These are phyloP conservation scores for Hydrophis major DNA, from an alignment of 2,797 vertebrate genomes.

Conservation along the genomic window DNA sequence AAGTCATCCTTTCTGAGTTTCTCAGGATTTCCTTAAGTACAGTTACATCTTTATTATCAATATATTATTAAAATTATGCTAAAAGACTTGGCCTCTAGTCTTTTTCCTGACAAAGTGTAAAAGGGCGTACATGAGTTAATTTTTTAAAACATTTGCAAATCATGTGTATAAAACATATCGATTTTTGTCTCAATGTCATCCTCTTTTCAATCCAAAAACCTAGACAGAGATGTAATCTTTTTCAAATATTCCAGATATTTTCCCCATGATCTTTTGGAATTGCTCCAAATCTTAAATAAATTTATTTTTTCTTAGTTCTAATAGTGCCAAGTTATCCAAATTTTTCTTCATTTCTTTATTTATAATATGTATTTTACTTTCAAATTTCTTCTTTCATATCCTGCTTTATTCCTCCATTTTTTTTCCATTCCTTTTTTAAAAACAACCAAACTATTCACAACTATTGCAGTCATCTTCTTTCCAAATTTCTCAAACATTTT, in stretches of 20 bases:
- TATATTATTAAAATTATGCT: background rate
- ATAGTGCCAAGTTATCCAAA: background rate
- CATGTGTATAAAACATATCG: background rate
- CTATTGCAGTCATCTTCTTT: background rate
- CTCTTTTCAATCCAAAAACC: background rate
- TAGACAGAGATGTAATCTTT: background rate
- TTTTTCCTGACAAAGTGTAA: background rate
- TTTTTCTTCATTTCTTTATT: background rate
- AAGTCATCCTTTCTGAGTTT: background rate
- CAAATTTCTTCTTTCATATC: background rate
- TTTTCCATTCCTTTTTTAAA: background rate
- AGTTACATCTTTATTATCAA: background rate
- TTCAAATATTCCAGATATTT: background rate
- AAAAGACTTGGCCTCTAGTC: background rate
- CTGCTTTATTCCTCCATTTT: no score
- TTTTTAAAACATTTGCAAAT: background rate
- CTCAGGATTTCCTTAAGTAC: background rate
- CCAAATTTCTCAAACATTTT: background rate
- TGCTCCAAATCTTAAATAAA: background rate
- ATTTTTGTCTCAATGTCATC: background rate
- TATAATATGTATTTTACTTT: background rate
- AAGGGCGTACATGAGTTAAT: background rate
- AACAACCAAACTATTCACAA: background rate
- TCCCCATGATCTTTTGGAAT: background rate
- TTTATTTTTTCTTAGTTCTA: background rate